Evolutionary conservation across 2,797 vertebrate genomes (phyloP).

Genomic region (Urocyon cinereoargenteus): DNA sequence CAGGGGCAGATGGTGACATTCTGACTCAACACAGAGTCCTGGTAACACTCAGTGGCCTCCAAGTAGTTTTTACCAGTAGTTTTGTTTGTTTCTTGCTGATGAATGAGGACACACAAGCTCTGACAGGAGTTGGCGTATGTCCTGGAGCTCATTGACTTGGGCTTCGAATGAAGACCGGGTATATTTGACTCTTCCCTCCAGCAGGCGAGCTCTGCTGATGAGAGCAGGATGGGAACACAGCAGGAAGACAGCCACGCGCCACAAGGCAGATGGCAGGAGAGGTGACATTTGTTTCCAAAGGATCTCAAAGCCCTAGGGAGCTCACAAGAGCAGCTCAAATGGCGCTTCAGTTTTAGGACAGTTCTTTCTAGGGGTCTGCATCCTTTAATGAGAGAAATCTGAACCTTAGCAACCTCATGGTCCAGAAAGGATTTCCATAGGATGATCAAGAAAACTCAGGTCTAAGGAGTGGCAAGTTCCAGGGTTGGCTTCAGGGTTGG

Average conservation of each 20-base stretch:
- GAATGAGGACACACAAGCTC: neutral
- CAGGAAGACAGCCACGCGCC: neutral
- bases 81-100: slow-evolving; percentile 42
- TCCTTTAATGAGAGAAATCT: neutral
- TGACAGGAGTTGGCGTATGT: neutral
- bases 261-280: slow-evolving; percentile 43
- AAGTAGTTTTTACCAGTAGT: neutral
- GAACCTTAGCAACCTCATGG: neutral
- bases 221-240: neutral
- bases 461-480: neutral
- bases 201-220: neutral
- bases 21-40: neutral
- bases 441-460: neutral
- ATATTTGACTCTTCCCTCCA: neutral
- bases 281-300: slow-evolving; percentile 5
- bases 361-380: neutral
- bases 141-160: slow-evolving; percentile 30
- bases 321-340: neutral
- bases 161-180: neutral
- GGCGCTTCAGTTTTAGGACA: slow-evolving; percentile 25
- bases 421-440: neutral
- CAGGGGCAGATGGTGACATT: neutral
- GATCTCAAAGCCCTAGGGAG: neutral
- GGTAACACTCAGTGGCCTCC: neutral
- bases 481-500: neutral